These are phyloP conservation scores for Habropoda laboriosa DNA, from an alignment of 1,140 invertebrate genomes.

Conservation along the genomic window DNA sequence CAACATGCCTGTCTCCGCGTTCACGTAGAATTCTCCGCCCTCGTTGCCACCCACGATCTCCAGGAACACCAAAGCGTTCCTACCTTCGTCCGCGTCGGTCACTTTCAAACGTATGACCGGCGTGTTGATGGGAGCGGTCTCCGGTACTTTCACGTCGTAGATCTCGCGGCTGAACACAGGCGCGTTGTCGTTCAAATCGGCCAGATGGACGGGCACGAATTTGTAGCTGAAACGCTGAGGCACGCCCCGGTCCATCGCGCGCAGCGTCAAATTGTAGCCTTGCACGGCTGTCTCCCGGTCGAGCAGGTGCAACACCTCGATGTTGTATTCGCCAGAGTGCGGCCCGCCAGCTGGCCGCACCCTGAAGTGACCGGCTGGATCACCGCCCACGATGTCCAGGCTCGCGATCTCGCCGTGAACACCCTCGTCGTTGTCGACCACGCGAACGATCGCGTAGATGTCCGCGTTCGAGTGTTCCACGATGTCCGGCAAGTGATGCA, in stretches of 20 bases:
- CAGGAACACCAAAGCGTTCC: constrained; percentile 91
- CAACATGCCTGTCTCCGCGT: constrained; percentile 93
- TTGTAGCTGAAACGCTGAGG: constrained; percentile 90
- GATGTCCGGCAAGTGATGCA: constrained; percentile 90
- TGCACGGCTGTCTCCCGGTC: constrained; percentile 89
- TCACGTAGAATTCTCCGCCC: constrained; percentile 92
- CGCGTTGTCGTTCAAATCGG: constrained; percentile 92
- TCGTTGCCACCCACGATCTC: constrained; percentile 97
- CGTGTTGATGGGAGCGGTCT: constrained; percentile 93
- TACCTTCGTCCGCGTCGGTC: constrained; percentile 91
- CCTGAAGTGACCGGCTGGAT: constrained; percentile 93
- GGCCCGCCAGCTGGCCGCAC: constrained; percentile 82
- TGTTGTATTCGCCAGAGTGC: constrained; percentile 87
- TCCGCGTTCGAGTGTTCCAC: constrained; percentile 92
- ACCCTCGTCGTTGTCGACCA: constrained; percentile 91
- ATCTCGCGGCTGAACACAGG: constrained; percentile 94
- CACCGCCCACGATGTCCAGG: constrained; percentile 94
- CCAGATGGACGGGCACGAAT: constrained; percentile 88
- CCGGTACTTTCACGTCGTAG: constrained; percentile 93
- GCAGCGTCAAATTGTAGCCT: constrained; percentile 93
- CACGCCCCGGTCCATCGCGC: constrained; percentile 91
- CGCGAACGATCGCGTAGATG: constrained; percentile 94
- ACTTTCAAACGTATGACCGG: constrained; percentile 94
- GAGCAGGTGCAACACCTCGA: constrained; percentile 89
- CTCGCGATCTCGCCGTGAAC: constrained; percentile 91